Percentiles rank a stretch among this genome's conserved stretches.
These are phyloP conservation scores for Saiga tatarica DNA, from an alignment of 2,113 vertebrate genomes.

Conservation along the genomic window DNA sequence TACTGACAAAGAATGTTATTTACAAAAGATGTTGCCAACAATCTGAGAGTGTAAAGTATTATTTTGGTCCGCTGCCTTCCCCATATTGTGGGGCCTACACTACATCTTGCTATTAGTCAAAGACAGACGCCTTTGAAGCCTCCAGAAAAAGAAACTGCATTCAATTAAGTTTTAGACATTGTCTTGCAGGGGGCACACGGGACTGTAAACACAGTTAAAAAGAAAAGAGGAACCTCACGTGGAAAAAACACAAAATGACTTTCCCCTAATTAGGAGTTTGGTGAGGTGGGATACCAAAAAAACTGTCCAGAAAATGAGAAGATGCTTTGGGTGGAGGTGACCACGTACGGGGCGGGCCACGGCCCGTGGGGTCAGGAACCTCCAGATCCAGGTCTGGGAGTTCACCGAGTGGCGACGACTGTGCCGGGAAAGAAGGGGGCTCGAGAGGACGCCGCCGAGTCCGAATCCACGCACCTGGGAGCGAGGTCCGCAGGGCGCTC, in stretches of 20 bases:
- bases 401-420: rapidly evolving
- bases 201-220: background rate
- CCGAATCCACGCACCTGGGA: background rate
- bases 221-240: background rate
- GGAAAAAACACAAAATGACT: background rate
- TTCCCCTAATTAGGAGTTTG: background rate
- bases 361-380: rapidly evolving
- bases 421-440: rapidly evolving
- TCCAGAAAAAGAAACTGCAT: background rate
- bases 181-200: rapidly evolving
- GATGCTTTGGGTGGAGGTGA: background rate
- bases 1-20: background rate
- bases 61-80: background rate
- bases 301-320: background rate
- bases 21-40: background rate
- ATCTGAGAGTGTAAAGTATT: background rate
- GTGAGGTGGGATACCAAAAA: background rate
- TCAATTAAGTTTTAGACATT: background rate
- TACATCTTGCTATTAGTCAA: background rate
- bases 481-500: too few relatives aligned
- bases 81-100: background rate
- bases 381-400: rapidly evolving
- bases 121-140: background rate
- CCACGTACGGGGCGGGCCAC: rapidly evolving
- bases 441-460: too few relatives aligned